These are phyloP conservation scores for Agrotis segetum DNA, from an alignment of 2,888 invertebrate genomes.

Conservation along the genomic window DNA sequence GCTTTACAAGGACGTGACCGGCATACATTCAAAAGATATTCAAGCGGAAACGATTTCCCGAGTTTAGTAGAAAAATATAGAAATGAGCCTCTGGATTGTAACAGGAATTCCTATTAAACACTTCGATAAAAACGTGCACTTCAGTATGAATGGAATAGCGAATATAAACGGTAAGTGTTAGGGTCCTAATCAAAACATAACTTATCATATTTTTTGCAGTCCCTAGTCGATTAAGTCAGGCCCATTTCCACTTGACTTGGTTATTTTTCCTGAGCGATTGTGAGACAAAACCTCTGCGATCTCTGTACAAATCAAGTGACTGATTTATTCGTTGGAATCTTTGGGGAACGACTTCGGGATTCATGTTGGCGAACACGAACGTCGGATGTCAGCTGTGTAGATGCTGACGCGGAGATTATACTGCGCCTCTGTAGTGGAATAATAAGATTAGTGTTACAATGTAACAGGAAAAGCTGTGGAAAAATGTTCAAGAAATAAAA, in stretches of 20 bases:
- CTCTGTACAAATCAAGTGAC: slow-evolving; percentile 57
- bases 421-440: slow-evolving; percentile 32
- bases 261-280: slow-evolving; percentile 49
- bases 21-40: slow-evolving; percentile 76
- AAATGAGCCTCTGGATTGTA: slow-evolving; percentile 45
- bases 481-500: slow-evolving; percentile 1
- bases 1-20: slow-evolving; percentile 78
- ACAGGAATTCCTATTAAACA: slow-evolving; percentile 46
- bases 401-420: slow-evolving; percentile 39
- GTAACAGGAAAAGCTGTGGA: slow-evolving; percentile 4
- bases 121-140: slow-evolving; percentile 18
- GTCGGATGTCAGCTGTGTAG: slow-evolving; percentile 36
- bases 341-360: slow-evolving; percentile 44
- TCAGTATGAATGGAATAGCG: slow-evolving; percentile 36
- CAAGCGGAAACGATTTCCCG: slow-evolving; percentile 56
- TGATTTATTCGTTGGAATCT: slow-evolving; percentile 58
- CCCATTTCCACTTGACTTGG: slow-evolving; percentile 48
- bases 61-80: slow-evolving; percentile 55
- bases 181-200: slow-evolving; percentile 48
- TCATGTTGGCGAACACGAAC: slow-evolving; percentile 40
- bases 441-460: slow-evolving; percentile 43
- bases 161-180: slow-evolving; percentile 41
- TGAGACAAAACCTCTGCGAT: slow-evolving; percentile 49
- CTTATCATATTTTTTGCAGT: slow-evolving; percentile 53
- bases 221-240: slow-evolving; percentile 34